Base-by-base conservation (phyloP, 2,888 invertebrate species). In the Sarcophaga caerulescens region DNA sequence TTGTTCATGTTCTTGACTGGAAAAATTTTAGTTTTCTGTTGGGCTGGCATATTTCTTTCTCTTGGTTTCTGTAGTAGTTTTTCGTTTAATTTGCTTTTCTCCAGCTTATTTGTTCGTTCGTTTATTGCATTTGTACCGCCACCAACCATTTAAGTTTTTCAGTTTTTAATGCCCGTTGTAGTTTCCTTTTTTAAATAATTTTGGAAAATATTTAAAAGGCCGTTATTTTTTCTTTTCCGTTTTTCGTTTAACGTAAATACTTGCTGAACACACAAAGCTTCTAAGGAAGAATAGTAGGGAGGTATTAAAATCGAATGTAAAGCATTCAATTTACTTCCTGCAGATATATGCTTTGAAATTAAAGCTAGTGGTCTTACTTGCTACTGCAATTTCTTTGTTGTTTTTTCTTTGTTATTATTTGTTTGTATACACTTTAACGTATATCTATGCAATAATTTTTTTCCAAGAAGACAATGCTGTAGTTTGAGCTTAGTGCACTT, bases 131-230 rank as follows among this genome's bases (percentile, higher is more conserved):
- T 62, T 81, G 44, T 75, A 23, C 35, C 35, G 35, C 35, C 35
- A 35, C 8, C 62, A 75, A 52, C 70, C 76, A 70, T 76, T 70
- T 70, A 11, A 8, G 8, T 70, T 81, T 76, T 62, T 25, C 25
- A 2, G 45, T 47, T 47, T 23, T 11, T 11, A 35, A 35, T 35
- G 35, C 10, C 2, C 35, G 11, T 25, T 10, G 23, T 23, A 25
- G 12, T 45, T 62, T 63, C 57, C 57, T 8, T 11, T 21, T 17
- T 4, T 25, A n/a, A 68, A 68, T 68, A n/a, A 14, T 66, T 66
- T 11, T n/a, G 19, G 60, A 17, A 77, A 59, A 62, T 52, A 59
- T 45, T 45, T 4, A 19, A 47, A 52, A 68, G 57, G 23, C 23
- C 3, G n/a, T 68, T 74, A 68, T 74, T 35, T 62, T 52, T 14